Evolutionary conservation across 2,888 invertebrate species (phyloP).

Genomic region (Vanessa cardui): DNA sequence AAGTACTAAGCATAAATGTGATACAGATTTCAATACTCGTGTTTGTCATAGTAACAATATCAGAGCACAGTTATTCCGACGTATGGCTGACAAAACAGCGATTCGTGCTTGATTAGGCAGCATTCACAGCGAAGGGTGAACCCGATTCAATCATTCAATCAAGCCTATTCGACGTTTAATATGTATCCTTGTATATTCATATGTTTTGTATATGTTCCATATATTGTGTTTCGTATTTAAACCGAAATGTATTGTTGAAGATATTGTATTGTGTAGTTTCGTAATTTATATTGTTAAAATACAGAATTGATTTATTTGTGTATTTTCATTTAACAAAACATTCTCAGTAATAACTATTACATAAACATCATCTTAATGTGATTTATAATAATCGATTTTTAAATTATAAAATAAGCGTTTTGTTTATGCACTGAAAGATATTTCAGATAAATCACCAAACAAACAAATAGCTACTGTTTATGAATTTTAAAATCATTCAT

Average conservation of each 20-base stretch:
- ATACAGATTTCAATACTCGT: conserved; percentile 2
- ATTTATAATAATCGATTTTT: no score
- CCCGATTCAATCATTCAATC: conserved; percentile 60
- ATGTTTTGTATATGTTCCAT: conserved; percentile 25
- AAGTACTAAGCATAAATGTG: not conserved
- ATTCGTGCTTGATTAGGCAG: conserved; percentile 60
- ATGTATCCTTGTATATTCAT: conserved; percentile 22
- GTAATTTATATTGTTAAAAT: not conserved
- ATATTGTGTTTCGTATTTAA: conserved; percentile 19
- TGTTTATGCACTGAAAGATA: no score
- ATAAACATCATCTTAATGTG: no score
- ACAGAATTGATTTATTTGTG: not conserved
- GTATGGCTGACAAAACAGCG: conserved; percentile 66
- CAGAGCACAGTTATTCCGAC: conserved; percentile 22
- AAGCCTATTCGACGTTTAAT: conserved; percentile 35
- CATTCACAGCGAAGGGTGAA: conserved; percentile 48
- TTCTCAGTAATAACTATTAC: no score
- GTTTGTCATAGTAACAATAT: conserved; percentile 18
- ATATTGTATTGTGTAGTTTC: not conserved
- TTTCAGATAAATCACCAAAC: no score
- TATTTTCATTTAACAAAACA: not conserved
- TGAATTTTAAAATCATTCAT: no score
- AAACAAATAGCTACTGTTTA: no score
- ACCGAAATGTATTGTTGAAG: not conserved
- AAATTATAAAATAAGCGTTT: no score